phyloP scores from a whole-genome alignment of 2,797 vertebrate species.

The Gymnopithys bicolor region DNA sequence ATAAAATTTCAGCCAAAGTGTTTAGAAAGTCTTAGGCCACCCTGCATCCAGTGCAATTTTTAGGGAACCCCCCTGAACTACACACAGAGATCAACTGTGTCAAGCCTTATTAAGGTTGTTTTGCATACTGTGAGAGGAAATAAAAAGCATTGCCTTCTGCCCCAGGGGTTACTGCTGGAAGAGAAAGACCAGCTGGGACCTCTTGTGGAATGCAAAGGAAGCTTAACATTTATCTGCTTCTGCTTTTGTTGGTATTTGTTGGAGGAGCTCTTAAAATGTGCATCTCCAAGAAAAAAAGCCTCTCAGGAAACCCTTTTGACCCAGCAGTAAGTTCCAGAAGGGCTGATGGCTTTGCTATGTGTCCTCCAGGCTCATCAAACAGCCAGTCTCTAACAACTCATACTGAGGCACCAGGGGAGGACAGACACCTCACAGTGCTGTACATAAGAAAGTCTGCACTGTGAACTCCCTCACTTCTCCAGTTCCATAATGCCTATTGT shows the following conservation, averaged over 20 bases:
- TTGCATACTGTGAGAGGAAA: conserved; percentile 33
- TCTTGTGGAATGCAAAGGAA: conserved; percentile 67
- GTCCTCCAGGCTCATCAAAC: neutral
- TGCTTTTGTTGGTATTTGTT: neutral
- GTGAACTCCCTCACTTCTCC: neutral
- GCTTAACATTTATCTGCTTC: conserved; percentile 44
- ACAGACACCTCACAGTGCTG: neutral
- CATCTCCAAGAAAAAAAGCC: neutral
- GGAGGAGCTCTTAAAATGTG: neutral
- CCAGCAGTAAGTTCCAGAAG: neutral
- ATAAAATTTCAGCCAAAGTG: neutral
- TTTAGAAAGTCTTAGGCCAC: neutral
- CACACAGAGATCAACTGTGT: neutral
- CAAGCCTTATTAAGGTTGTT: neutral
- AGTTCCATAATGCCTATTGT: neutral
- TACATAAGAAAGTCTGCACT: neutral
- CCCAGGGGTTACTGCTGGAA: conserved; percentile 34
- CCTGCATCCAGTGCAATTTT: neutral
- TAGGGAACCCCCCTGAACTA: neutral
- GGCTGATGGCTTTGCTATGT: neutral
- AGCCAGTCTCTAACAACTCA: neutral
- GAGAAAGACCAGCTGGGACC: conserved; percentile 65
- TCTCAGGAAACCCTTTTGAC: neutral
- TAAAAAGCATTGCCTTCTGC: conserved; percentile 36
- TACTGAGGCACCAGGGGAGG: neutral